These are phyloP conservation scores for Pipra filicauda DNA, from an alignment of 2,113 vertebrate genomes.

Conservation along the genomic window DNA sequence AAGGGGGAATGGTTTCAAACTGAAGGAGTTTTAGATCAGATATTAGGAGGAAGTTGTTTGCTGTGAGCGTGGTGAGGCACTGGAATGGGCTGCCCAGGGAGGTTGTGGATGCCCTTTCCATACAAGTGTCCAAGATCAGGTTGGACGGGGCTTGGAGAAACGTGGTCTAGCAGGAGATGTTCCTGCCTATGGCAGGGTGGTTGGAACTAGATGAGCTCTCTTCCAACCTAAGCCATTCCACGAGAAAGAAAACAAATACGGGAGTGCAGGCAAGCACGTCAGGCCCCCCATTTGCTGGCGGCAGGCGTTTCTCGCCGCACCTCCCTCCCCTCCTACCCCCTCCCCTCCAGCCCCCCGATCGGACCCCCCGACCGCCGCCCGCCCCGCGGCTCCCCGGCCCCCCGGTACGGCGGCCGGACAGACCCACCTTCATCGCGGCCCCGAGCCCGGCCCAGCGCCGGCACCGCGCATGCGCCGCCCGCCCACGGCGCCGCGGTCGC, in stretches of 20 bases:
- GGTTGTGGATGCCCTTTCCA: background rate
- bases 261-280: too few relatives aligned
- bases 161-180: too few relatives aligned
- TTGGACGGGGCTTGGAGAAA: background rate
- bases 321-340: too few relatives aligned
- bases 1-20: background rate
- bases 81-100: background rate
- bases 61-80: background rate
- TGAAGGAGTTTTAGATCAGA: background rate
- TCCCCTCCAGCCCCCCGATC: too few relatives aligned
- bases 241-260: fast-evolving
- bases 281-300: background rate
- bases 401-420: too few relatives aligned
- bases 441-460: fast-evolving
- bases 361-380: too few relatives aligned
- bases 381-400: too few relatives aligned
- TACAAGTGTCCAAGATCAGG: background rate
- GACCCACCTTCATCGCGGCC: slow-evolving; percentile 54
- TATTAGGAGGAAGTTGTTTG: background rate
- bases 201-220: background rate
- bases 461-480: slow-evolving; percentile 1
- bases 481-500: background rate
- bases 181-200: background rate
- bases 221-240: background rate
- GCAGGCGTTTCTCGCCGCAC: background rate